phyloP scores from a whole-genome alignment of 1,140 invertebrate genomes.

The Lasioglossum baleicum region DNA sequence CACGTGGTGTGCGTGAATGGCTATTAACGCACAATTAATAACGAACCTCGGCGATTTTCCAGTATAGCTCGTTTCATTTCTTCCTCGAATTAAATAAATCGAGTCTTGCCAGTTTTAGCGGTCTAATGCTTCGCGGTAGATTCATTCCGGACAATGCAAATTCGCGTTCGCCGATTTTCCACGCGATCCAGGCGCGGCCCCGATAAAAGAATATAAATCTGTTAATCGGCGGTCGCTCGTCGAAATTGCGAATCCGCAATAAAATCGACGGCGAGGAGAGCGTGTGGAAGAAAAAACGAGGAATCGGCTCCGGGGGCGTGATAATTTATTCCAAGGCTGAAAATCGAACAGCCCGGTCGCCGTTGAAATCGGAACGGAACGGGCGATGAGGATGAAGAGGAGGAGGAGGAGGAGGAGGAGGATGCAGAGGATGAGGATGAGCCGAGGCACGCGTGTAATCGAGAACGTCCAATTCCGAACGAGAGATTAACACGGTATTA shows the following conservation, averaged over 20 bases:
- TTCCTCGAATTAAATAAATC: too few species aligned
- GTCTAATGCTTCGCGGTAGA: too few species aligned
- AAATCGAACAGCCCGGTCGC: slow-evolving; percentile 32
- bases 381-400: too few species aligned
- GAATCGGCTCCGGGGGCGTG: neutral
- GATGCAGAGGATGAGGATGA: neutral
- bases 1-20: too few species aligned
- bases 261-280: neutral
- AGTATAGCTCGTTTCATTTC: too few species aligned
- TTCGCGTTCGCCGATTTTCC: neutral
- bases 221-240: neutral
- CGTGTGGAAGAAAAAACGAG: neutral
- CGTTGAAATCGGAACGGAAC: slow-evolving; percentile 38
- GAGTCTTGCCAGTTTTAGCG: too few species aligned
- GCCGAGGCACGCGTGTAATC: slow-evolving; percentile 65
- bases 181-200: neutral
- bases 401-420: too few species aligned
- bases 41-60: too few species aligned
- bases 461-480: slow-evolving; percentile 77
- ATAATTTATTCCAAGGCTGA: slow-evolving; percentile 46
- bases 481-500: slow-evolving; percentile 74
- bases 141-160: too few species aligned
- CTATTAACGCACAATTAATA: too few species aligned
- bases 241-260: slow-evolving; percentile 11
- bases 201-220: neutral